Percentiles rank a stretch among this genome's conserved stretches.
These are phyloP conservation scores for Bruchidius siliquastri DNA, from an alignment of 2,888 invertebrate species.

Conservation along the genomic window DNA sequence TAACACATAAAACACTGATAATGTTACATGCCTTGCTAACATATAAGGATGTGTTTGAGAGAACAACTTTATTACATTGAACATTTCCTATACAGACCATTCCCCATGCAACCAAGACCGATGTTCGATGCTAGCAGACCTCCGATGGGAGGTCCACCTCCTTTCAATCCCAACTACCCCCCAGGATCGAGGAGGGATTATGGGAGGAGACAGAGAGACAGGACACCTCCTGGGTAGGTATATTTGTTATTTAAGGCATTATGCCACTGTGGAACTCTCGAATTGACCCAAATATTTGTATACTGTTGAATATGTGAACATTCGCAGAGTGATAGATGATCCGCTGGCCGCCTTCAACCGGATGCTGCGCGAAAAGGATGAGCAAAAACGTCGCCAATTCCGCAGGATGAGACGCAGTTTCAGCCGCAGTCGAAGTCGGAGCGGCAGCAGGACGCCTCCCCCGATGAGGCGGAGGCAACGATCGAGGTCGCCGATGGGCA, in stretches of 20 bases:
- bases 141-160: constrained; percentile 39
- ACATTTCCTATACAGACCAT: constrained; percentile 26
- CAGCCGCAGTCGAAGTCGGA: constrained; percentile 50
- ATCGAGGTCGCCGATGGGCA: constrained; percentile 41
- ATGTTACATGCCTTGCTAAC: background rate
- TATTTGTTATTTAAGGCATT: background rate
- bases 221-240: constrained; percentile 50
- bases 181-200: constrained; percentile 29
- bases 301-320: too few relatives aligned
- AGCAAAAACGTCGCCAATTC: constrained; percentile 58
- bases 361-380: constrained; percentile 80
- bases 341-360: constrained; percentile 83
- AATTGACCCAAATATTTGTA: too few relatives aligned
- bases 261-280: too few relatives aligned
- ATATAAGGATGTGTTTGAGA: background rate
- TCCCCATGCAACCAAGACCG: constrained; percentile 38
- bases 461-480: constrained; percentile 46
- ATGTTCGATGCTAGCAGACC: constrained; percentile 42
- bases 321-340: constrained; percentile 72
- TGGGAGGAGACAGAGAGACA: constrained; percentile 44
- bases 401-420: constrained; percentile 57
- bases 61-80: background rate
- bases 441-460: constrained; percentile 45
- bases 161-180: constrained; percentile 33
- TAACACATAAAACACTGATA: background rate